A percentile compares a stretch with the other conserved stretches of the same genome.
Evolutionary conservation across 2,888 invertebrate species (phyloP).

Genomic region (Trisateles emortualis): DNA sequence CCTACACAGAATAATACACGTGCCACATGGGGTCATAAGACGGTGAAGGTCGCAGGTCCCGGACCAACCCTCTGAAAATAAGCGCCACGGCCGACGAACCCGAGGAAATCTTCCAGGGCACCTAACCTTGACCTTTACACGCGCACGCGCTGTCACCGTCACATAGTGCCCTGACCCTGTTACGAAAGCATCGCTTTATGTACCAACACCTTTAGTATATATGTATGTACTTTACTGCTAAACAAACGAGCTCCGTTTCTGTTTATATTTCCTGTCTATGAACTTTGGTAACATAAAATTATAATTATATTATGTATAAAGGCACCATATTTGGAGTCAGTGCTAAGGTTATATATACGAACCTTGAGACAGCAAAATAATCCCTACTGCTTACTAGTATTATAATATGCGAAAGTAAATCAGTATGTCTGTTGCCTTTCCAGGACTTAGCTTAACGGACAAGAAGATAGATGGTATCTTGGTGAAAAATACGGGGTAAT

Average conservation of each 20-base stretch:
- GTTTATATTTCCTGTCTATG: constrained; percentile 29
- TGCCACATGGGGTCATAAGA: constrained; percentile 71
- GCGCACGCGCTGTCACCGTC: constrained; percentile 80
- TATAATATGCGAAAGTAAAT: no score
- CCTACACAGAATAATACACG: constrained; percentile 75
- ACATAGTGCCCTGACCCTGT: constrained; percentile 83
- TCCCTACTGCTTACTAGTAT: no score
- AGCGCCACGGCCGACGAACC: constrained; percentile 76
- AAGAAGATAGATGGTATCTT: no score
- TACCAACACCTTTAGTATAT: constrained; percentile 33
- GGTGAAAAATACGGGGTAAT: no score
- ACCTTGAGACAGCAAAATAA: no score
- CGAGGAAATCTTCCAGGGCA: constrained; percentile 84
- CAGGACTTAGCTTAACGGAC: no score
- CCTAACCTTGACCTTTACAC: constrained; percentile 82
- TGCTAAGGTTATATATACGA: background rate
- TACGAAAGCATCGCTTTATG: constrained; percentile 71
- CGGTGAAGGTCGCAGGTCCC: constrained; percentile 79
- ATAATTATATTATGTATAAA: constrained; percentile 2
- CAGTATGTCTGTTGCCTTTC: no score
- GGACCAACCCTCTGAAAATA: constrained; percentile 78
- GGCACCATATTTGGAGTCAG: background rate
- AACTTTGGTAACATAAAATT: constrained; percentile 1
- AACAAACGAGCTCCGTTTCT: constrained; percentile 14
- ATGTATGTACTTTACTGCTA: constrained; percentile 13